Evolutionary conservation across 1,140 invertebrate genomes (phyloP), one percentile per base, ranked within the genome.

Genomic region (Samia ricini): DNA sequence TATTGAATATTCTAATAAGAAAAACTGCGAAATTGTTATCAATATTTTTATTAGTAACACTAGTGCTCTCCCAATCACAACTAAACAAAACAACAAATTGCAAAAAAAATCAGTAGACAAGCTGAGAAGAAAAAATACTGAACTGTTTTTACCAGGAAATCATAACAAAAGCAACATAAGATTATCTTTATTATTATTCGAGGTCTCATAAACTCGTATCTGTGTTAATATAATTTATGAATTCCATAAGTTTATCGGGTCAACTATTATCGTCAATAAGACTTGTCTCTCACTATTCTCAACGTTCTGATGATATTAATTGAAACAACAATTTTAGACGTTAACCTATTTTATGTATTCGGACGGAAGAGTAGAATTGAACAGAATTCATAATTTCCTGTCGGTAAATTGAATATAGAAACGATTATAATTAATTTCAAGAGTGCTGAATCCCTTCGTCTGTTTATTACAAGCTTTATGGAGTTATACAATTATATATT

Each of bases 321-420:
- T 81, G 74, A 74, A 72, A 66, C 65, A 60, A 61, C n/a, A n/a
- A n/a, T n/a, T 75, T 76, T 74, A 79, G 74, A 80, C 72, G 74
- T 83, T 85, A 82, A 83, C 83, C 83, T 64, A 83, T 82, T 85
- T 85, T 64, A 65, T 60, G 59, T 61, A 52, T 62, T 62, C 36
- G 66, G 60, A 61, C 72, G 68, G 67, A 77, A 69, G 64, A 61
- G 66, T 63, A 48, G 63, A 63, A 61, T 60, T 61, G 57, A 59
- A 64, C 56, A 52, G 54, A 64, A 63, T 56, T 66, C 50, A 65
- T 68, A 63, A 56, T 60, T 69, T 55, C 55, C 24, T 61, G 55
- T 62, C 60, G 36, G 18, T 56, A 42, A 42, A 15, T 15, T 12
- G 8, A 15, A 42, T 42, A 15, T 12, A 12, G n/a, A 36, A 24